Conservation (phyloP, 2,113 vertebrate species). For the Podocnemis expansa region DNA sequence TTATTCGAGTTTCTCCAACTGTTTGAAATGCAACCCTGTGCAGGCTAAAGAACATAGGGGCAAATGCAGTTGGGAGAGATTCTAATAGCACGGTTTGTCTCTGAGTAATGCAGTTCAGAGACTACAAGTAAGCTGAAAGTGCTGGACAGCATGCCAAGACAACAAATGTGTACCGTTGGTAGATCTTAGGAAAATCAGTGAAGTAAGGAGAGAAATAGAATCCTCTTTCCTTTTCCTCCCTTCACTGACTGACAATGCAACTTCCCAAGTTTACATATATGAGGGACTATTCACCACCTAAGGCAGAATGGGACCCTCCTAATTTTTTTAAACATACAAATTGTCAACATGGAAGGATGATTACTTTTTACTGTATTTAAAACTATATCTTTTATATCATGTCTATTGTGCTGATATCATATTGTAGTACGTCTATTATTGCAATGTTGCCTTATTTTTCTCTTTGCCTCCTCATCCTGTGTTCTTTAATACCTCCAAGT, state of each 20-base stretch:
- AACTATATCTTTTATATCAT: background rate
- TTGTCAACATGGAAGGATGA: background rate
- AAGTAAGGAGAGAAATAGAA: background rate
- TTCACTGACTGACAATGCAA: background rate
- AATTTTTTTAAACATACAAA: background rate
- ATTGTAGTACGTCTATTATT: no score
- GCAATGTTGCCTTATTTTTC: background rate
- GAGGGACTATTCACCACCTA: background rate
- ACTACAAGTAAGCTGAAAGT: background rate
- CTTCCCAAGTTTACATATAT: background rate
- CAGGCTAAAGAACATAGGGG: background rate
- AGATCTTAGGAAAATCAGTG: background rate
- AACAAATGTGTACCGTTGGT: background rate
- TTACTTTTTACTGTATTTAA: conserved; percentile 1
- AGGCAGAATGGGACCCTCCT: background rate
- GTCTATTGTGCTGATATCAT: no score
- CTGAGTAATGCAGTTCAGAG: background rate
- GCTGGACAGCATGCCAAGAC: background rate
- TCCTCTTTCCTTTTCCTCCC: background rate
- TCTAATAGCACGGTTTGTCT: background rate
- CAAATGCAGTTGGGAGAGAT: background rate
- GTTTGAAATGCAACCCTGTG: background rate
- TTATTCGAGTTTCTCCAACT: background rate
- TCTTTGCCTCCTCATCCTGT: background rate
- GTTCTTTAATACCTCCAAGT: background rate